Percentiles rank a stretch among this genome's conserved stretches.
Conservation (phyloP, 92 coral and sea anemone genomes). For the Porites cylindrica region DNA sequence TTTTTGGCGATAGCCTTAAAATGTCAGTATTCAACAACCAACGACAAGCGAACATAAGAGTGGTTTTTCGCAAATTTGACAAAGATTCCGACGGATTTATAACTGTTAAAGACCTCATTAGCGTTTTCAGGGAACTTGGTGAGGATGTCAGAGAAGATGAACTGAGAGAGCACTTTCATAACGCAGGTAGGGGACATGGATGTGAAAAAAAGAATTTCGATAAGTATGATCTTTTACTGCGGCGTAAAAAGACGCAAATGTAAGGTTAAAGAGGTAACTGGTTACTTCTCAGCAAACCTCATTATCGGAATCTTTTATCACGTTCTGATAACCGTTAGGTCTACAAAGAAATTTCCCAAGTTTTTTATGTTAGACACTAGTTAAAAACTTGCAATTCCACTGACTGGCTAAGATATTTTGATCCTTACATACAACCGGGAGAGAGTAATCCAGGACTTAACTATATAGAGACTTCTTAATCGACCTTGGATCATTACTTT, state of each 20-base stretch:
- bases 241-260: neutral
- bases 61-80: conserved; percentile 59
- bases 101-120: conserved; percentile 33
- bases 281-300: neutral
- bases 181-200: conserved; percentile 53
- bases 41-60: conserved; percentile 28
- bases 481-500: neutral
- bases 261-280: too few relatives aligned
- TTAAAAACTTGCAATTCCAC: neutral
- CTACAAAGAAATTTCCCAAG: neutral
- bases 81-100: conserved; percentile 59
- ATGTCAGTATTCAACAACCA: conserved; percentile 25
- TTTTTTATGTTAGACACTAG: too few relatives aligned
- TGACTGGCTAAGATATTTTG: neutral
- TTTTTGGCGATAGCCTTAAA: neutral
- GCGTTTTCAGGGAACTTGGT: conserved; percentile 59
- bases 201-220: neutral
- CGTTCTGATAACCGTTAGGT: neutral
- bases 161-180: conserved; percentile 56
- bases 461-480: neutral
- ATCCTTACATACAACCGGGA: neutral
- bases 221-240: neutral
- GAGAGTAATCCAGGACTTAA: neutral
- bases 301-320: neutral
- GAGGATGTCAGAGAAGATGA: conserved; percentile 64